Base-by-base conservation (phyloP, 2,888 invertebrate species). In the Xiphydria camelus region DNA sequence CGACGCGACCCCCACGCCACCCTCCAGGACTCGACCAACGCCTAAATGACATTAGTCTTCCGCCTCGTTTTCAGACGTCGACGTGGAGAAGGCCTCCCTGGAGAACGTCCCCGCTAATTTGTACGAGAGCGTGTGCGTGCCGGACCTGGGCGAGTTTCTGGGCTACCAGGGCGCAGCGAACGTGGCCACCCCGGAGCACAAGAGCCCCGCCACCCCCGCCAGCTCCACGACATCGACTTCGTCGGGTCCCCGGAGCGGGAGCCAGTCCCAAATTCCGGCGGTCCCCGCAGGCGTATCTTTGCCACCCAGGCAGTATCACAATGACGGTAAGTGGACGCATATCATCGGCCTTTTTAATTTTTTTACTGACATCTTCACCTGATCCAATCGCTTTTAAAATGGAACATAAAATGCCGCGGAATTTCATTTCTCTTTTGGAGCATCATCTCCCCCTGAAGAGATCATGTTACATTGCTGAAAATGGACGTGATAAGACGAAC, bases 61-160 rank as follows among this genome's bases (percentile, higher is more conserved):
- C 31, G 39, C 35, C 39, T 34, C 34, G 14, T 32, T 33, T 33
- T 37, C 17, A 89, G 89, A 91, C 75, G 87, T 89, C 49, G 89
- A 89, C 75, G 85, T 87, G 67, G 89, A 90, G 72, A 82, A 88
- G 40, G 83, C 85, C 4, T 78, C 87, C 56, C 78, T 87, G 62
- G 87, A 85, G 68, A 86, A 86, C 73, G 86, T 86, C 61, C 84
- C 86, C 4, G 81, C 85, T 43, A 86, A 83, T 73, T 82, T 89
- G 78, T 91, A 89, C 82, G 91, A 91, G 75, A 83, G 83, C 78
- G 89, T 88, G 63, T 89, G 88, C 79, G 84, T 89, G 57, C 88
- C 89, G 56, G 89, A 90, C 73, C 76, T 86, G 58, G 82, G 84
- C 49, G 83, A 87, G 47, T 87, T 87, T 75, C 82, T 89, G 75